These are phyloP conservation scores for Ctenopoma kingsleyae DNA, from an alignment of 2,797 vertebrate species.

Conservation along the genomic window DNA sequence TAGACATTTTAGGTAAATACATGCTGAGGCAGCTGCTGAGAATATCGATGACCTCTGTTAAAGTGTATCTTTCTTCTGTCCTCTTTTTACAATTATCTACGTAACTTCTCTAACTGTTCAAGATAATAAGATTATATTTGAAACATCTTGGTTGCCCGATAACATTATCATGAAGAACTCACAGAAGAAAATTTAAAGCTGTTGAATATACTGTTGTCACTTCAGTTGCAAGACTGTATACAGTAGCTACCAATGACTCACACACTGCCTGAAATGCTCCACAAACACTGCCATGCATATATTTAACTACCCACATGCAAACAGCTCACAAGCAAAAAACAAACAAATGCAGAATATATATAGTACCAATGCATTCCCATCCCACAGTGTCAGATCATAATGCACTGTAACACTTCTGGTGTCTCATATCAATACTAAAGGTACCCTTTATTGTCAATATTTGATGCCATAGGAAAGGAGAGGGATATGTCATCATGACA, in stretches of 20 bases:
- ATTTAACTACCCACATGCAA: not conserved
- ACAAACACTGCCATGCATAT: conserved; percentile 7
- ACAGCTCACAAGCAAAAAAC: not conserved
- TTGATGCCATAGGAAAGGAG: too few relatives aligned
- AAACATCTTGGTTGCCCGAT: conserved; percentile 40
- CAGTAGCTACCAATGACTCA: conserved; percentile 35
- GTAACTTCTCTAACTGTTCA: not conserved
- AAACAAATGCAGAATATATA: not conserved
- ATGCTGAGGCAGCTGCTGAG: too few relatives aligned
- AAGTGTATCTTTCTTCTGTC: too few relatives aligned
- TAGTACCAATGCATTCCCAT: too few relatives aligned
- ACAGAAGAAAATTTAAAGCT: conserved; percentile 4
- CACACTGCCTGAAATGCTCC: conserved; percentile 8
- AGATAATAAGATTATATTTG: not conserved
- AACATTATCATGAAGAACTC: conserved; percentile 14
- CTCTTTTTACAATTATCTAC: not conserved
- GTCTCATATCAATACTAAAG: too few relatives aligned
- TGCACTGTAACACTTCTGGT: too few relatives aligned
- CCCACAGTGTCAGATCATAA: too few relatives aligned
- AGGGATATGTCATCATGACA: too few relatives aligned
- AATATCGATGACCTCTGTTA: too few relatives aligned
- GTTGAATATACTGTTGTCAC: conserved; percentile 7
- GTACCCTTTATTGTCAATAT: too few relatives aligned
- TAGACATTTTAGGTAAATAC: too few relatives aligned
- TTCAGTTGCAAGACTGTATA: conserved; percentile 2